phyloP scores from a whole-genome alignment of 1,140 invertebrate genomes.

The Drosophila triauraria region DNA sequence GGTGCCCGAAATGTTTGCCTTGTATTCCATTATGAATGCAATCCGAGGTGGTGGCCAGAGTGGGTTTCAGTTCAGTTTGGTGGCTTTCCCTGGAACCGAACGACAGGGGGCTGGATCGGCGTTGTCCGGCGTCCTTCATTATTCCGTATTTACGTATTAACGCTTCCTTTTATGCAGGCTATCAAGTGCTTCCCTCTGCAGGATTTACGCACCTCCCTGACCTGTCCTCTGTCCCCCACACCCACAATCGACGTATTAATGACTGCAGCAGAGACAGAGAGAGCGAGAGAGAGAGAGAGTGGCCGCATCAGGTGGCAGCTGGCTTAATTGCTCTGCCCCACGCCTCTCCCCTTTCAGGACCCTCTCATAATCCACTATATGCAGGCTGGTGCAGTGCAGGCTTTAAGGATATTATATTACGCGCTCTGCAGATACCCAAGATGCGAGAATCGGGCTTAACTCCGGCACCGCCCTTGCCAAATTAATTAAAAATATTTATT shows the following conservation, averaged over 20 bases:
- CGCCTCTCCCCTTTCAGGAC: neutral
- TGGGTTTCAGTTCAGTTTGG: neutral
- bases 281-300: neutral
- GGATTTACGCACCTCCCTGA: constrained; percentile 24
- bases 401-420: constrained; percentile 41
- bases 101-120: neutral
- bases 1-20: constrained; percentile 63
- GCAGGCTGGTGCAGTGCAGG: constrained; percentile 28
- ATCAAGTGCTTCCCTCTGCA: constrained; percentile 36
- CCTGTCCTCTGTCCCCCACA: neutral
- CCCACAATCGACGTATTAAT: constrained; percentile 38
- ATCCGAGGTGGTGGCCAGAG: constrained; percentile 34
- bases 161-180: constrained; percentile 61
- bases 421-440: constrained; percentile 19
- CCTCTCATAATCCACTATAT: constrained; percentile 30
- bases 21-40: constrained; percentile 69
- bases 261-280: constrained; percentile 1
- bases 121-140: constrained; percentile 41
- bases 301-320: constrained; percentile 44
- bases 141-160: constrained; percentile 71
- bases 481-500: constrained; percentile 78
- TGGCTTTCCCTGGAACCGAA: neutral
- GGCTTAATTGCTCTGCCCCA: constrained; percentile 54
- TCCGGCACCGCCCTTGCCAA: constrained; percentile 15
- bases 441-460: constrained; percentile 23